Conservation (phyloP, 2,888 invertebrate genomes). For the Trimorus sp. region DNA sequence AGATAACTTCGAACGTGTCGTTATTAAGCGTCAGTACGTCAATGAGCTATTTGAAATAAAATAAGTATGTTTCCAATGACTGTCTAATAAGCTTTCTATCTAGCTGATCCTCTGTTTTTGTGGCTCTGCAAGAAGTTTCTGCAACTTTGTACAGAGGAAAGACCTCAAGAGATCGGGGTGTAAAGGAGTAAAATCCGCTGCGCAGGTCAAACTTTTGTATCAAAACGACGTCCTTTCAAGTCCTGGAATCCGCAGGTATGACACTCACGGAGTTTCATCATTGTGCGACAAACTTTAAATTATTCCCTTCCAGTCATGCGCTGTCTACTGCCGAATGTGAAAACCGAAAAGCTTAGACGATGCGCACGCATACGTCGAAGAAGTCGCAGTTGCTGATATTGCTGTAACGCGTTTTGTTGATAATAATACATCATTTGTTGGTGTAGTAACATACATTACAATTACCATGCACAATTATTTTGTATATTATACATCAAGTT, state of each 20-base stretch:
- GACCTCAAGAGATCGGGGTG: constrained; percentile 35
- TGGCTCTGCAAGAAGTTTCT: constrained; percentile 23
- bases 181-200: constrained; percentile 39
- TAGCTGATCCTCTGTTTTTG: constrained; percentile 14
- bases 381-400: constrained; percentile 39
- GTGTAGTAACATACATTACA: constrained; percentile 58
- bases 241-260: constrained; percentile 23
- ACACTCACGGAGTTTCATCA: constrained; percentile 24
- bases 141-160: constrained; percentile 54
- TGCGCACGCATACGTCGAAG: background rate
- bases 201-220: constrained; percentile 40
- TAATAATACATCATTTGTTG: constrained; percentile 44
- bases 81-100: constrained; percentile 31
- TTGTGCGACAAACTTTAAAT: constrained; percentile 25
- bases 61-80: constrained; percentile 11
- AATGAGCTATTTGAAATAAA: background rate
- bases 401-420: constrained; percentile 25
- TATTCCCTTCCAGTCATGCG: constrained; percentile 6
- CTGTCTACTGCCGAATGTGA: constrained; percentile 9
- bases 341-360: constrained; percentile 17
- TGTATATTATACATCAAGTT: constrained; percentile 46
- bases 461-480: constrained; percentile 58
- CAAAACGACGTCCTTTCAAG: constrained; percentile 25
- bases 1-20: background rate
- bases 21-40: background rate